Percentiles rank a stretch among this genome's conserved stretches.
Conservation (phyloP, 2,888 invertebrate genomes). For the Malthinus seriepunctatus region DNA sequence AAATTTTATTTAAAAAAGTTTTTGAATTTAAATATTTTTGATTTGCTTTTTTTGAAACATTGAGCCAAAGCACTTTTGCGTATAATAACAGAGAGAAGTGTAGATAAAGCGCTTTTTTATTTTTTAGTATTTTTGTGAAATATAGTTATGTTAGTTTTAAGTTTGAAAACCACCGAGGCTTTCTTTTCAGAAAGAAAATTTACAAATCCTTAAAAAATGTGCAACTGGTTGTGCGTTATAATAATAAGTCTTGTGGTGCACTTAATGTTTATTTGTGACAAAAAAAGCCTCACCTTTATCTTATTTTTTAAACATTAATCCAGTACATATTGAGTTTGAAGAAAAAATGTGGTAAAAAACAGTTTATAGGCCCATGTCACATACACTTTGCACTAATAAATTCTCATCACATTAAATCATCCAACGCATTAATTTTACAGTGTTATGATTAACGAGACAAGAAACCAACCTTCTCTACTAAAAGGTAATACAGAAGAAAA, state of each 20-base stretch:
- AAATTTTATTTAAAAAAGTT: too few species aligned
- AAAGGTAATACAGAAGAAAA: too few species aligned
- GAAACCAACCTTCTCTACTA: constrained; percentile 1
- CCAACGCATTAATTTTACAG: constrained; percentile 11
- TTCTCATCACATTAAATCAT: constrained; percentile 18
- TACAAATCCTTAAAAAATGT: too few species aligned
- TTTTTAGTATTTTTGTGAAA: background rate
- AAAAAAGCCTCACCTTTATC: constrained; percentile 21
- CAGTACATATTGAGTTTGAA: constrained; percentile 19
- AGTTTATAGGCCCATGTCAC: constrained; percentile 20
- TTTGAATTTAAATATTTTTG: background rate
- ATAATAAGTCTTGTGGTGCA: background rate
- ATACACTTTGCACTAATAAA: constrained; percentile 25
- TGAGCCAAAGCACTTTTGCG: background rate
- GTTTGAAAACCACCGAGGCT: too few species aligned
- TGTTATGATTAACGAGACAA: constrained; percentile 3
- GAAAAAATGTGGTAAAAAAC: constrained; percentile 5
- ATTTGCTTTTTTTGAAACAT: background rate
- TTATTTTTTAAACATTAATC: constrained; percentile 18
- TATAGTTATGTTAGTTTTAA: too few species aligned
- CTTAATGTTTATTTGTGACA: too few species aligned
- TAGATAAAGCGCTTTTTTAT: too few species aligned
- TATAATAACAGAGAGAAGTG: too few species aligned
- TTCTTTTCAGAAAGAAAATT: too few species aligned
- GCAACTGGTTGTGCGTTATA: background rate